These are phyloP conservation scores for Hypena proboscidalis DNA, from an alignment of 2,888 invertebrate genomes.

Conservation along the genomic window DNA sequence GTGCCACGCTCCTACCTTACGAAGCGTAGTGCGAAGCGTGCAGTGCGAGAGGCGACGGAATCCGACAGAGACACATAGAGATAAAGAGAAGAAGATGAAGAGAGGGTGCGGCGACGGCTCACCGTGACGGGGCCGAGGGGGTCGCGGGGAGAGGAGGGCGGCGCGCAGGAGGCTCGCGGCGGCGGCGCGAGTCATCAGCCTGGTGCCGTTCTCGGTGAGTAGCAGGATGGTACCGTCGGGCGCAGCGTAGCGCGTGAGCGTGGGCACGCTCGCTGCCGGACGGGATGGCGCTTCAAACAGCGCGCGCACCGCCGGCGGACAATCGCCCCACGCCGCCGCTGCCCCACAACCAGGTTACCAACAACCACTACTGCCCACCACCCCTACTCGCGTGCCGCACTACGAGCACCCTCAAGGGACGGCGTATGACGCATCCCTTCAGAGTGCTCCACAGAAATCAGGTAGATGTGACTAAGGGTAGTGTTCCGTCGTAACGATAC, in stretches of 20 bases:
- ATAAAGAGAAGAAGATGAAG: constrained; percentile 65
- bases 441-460: constrained; percentile 69
- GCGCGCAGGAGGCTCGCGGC: constrained; percentile 83
- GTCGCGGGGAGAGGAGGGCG: constrained; percentile 83
- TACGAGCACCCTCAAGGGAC: constrained; percentile 74
- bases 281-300: constrained; percentile 80
- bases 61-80: constrained; percentile 79
- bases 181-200: constrained; percentile 83
- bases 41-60: constrained; percentile 81
- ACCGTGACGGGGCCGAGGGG: constrained; percentile 82
- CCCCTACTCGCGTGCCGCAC: constrained; percentile 65
- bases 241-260: constrained; percentile 86
- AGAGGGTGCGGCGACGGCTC: constrained; percentile 81
- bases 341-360: constrained; percentile 83
- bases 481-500: constrained; percentile 66
- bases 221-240: constrained; percentile 87
- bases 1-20: constrained; percentile 80
- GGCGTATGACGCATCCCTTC: constrained; percentile 69
- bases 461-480: constrained; percentile 65
- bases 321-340: constrained; percentile 80
- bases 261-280: constrained; percentile 74
- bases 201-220: constrained; percentile 87
- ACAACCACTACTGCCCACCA: constrained; percentile 70
- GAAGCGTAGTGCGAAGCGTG: constrained; percentile 81
- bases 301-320: constrained; percentile 83